Evolutionary conservation across 2,113 vertebrate species (phyloP).

Genomic region (Lichenostomus cassidix): DNA sequence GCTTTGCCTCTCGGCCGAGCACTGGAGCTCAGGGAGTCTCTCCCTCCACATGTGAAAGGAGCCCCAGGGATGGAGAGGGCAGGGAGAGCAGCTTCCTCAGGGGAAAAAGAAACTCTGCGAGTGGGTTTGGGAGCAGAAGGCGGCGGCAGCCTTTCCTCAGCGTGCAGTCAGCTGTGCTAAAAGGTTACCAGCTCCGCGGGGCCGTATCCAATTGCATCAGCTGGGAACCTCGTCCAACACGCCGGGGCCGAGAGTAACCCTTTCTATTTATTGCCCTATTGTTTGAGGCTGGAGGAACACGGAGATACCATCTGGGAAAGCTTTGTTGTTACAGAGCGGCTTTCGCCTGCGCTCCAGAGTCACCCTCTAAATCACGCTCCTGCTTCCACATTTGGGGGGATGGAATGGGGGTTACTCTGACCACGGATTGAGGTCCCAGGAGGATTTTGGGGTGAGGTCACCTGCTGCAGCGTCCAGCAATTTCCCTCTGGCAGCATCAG

Average conservation of each 20-base stretch:
- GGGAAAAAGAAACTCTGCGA: not conserved
- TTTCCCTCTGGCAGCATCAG: not conserved
- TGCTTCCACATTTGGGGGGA: not conserved
- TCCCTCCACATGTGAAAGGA: not conserved
- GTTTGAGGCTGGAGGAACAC: conserved; percentile 16
- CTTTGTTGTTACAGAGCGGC: not conserved
- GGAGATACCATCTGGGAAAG: not conserved
- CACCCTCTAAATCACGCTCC: not conserved
- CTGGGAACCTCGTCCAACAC: conserved; percentile 25
- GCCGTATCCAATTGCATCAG: conserved; percentile 40
- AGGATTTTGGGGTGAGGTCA: not conserved
- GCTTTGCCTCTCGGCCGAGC: conserved; percentile 4
- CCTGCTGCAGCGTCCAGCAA: fast-evolving
- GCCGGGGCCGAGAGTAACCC: not conserved
- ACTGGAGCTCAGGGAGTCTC: not conserved
- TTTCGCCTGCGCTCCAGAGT: not conserved
- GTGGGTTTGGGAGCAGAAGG: not conserved
- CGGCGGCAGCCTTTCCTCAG: not conserved
- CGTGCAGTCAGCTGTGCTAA: not conserved
- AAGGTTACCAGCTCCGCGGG: not conserved
- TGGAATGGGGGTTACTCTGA: not conserved
- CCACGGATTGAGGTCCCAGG: not conserved
- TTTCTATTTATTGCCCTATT: conserved; percentile 40
- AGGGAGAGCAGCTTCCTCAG: not conserved
- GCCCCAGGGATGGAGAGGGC: not conserved